phyloP scores from a whole-genome alignment of 1,140 invertebrate genomes.

The Potamilus streckersoni region DNA sequence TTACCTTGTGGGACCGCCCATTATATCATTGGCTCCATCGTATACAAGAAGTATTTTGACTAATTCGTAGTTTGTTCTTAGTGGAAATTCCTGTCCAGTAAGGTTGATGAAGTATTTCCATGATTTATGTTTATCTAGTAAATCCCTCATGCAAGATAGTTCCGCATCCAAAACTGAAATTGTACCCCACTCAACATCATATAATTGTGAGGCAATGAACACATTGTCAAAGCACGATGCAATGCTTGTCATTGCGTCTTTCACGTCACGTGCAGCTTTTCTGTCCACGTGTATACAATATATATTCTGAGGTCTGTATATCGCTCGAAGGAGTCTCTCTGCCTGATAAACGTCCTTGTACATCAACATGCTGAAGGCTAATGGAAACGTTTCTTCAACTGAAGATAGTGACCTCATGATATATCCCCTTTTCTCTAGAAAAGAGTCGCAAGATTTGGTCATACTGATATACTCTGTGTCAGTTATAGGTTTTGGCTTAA shows the following conservation, averaged over 20 bases:
- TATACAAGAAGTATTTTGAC: constrained; percentile 42
- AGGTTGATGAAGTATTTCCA: constrained; percentile 60
- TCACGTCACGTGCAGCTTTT: constrained; percentile 34
- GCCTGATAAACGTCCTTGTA: constrained; percentile 45
- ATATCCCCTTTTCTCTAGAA: constrained; percentile 2
- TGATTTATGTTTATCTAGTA: constrained; percentile 19
- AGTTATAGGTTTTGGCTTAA: too few relatives aligned
- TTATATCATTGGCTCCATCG: constrained; percentile 47
- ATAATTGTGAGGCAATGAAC: constrained; percentile 32
- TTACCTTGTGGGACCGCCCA: constrained; percentile 38
- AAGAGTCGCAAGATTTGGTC: background rate
- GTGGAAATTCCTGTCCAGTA: constrained; percentile 54
- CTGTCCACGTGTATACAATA: constrained; percentile 60
- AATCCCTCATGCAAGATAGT: constrained; percentile 40
- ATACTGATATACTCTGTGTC: background rate
- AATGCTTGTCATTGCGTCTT: constrained; percentile 41
- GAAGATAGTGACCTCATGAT: background rate
- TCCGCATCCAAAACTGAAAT: constrained; percentile 39
- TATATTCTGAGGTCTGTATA: constrained; percentile 59
- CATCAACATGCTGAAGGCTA: constrained; percentile 47
- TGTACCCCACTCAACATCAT: constrained; percentile 35
- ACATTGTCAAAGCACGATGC: constrained; percentile 56
- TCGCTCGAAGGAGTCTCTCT: constrained; percentile 46
- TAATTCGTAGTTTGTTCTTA: constrained; percentile 52
- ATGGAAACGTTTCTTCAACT: constrained; percentile 36